These are phyloP conservation scores for Probaryconus sp. DNA, from an alignment of 1,140 invertebrate genomes.

Conservation along the genomic window DNA sequence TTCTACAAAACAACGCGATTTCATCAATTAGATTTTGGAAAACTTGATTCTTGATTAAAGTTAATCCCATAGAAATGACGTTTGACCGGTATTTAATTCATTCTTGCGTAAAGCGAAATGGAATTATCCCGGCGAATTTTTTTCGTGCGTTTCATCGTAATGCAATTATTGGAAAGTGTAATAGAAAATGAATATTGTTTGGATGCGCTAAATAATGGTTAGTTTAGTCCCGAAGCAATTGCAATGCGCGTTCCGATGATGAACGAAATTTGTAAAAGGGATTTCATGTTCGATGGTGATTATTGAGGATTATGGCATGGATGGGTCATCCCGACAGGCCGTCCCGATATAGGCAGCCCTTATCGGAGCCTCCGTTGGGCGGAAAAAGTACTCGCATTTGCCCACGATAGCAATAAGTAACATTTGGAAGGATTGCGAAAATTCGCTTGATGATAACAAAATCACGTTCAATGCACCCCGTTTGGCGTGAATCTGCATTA, in stretches of 20 bases:
- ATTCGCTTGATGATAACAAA: slow-evolving; percentile 31
- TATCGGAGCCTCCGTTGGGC: neutral
- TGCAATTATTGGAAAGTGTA: slow-evolving; percentile 16
- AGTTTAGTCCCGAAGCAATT: slow-evolving; percentile 1
- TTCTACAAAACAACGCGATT: too few species aligned
- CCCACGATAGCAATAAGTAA: slow-evolving; percentile 43
- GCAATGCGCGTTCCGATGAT: slow-evolving; percentile 21
- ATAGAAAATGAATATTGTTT: slow-evolving; percentile 26
- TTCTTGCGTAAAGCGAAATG: neutral
- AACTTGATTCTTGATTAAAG: neutral
- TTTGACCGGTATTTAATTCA: neutral
- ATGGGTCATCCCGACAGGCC: slow-evolving; percentile 40
- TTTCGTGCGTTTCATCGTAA: neutral
- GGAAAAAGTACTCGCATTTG: slow-evolving; percentile 37
- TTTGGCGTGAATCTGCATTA: slow-evolving; percentile 50
- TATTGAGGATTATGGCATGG: slow-evolving; percentile 62
- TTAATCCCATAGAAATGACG: neutral
- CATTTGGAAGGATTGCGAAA: slow-evolving; percentile 44
- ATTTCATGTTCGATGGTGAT: slow-evolving; percentile 62
- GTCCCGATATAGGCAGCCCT: neutral
- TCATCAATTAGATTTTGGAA: too few species aligned
- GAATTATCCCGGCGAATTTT: neutral
- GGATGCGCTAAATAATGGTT: slow-evolving; percentile 7
- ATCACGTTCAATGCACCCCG: slow-evolving; percentile 8
- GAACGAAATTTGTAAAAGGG: slow-evolving; percentile 63